Conservation (phyloP, 2,113 vertebrate genomes). For the Sciurus niger region DNA sequence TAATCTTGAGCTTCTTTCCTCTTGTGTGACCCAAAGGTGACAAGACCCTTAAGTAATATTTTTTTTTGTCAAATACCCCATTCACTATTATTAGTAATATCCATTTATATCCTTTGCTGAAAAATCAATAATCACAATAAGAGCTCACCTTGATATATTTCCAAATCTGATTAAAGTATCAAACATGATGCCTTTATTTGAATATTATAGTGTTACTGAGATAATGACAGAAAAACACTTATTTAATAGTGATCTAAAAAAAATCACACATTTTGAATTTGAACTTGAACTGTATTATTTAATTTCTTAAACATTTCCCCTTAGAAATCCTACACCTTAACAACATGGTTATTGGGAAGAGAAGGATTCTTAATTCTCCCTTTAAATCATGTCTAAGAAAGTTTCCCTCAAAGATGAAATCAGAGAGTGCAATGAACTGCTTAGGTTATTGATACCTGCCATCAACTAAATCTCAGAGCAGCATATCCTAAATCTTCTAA, state of each 20-base stretch:
- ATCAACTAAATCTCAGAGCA: constrained; percentile 74
- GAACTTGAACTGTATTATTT: background rate
- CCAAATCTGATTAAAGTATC: background rate
- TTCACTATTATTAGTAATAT: background rate
- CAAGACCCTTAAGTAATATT: background rate
- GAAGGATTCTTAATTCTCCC: constrained; percentile 38
- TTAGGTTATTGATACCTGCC: constrained; percentile 74
- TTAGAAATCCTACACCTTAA: constrained; percentile 38
- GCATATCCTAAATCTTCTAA: constrained; percentile 76
- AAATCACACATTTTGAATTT: constrained; percentile 2
- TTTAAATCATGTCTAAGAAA: constrained; percentile 69
- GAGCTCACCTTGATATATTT: background rate
- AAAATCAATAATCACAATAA: background rate
- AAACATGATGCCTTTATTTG: background rate
- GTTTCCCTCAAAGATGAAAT: constrained; percentile 68
- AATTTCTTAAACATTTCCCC: background rate
- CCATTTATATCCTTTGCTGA: background rate
- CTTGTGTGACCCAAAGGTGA: background rate
- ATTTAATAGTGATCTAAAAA: background rate
- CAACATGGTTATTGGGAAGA: background rate
- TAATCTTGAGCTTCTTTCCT: background rate
- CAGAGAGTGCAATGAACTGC: constrained; percentile 77
- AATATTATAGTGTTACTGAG: background rate
- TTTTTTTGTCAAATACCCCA: background rate
- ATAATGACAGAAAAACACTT: background rate